Conservation (phyloP, 1,140 invertebrate species). For the Dolichoris vasculosae region DNA sequence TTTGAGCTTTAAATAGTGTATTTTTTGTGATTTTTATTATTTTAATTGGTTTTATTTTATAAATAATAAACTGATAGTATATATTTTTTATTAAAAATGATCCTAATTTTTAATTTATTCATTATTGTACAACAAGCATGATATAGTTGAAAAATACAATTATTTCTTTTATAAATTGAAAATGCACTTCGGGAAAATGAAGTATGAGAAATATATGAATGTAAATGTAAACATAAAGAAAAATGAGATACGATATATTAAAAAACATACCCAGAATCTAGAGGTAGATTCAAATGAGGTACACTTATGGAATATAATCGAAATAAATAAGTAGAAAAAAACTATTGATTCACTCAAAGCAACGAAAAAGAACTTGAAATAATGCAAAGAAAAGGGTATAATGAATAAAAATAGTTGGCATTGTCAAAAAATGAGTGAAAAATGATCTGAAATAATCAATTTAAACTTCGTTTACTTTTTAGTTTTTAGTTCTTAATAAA, state of each 20-base stretch:
- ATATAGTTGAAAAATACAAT: neutral
- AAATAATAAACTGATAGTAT: no score
- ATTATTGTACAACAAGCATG: no score
- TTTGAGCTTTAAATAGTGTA: no score
- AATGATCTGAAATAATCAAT: constrained; percentile 44
- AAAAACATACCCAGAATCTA: neutral
- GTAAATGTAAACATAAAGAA: neutral
- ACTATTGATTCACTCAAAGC: neutral
- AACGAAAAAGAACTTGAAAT: constrained; percentile 24
- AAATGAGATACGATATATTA: constrained; percentile 30
- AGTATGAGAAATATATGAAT: neutral
- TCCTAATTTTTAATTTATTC: no score
- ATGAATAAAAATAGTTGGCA: constrained; percentile 38
- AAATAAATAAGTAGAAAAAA: neutral
- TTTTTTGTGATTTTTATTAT: no score
- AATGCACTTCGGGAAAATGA: neutral
- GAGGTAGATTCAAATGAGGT: neutral
- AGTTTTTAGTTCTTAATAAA: neutral
- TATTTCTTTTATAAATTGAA: neutral
- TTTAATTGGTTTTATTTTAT: no score
- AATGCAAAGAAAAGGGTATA: constrained; percentile 1
- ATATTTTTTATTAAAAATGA: no score
- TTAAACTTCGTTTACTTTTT: neutral
- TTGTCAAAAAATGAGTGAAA: constrained; percentile 31
- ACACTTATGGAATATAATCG: neutral